phyloP scores from a whole-genome alignment of 2,113 vertebrate genomes.

The Gnathonemus longibarbis region DNA sequence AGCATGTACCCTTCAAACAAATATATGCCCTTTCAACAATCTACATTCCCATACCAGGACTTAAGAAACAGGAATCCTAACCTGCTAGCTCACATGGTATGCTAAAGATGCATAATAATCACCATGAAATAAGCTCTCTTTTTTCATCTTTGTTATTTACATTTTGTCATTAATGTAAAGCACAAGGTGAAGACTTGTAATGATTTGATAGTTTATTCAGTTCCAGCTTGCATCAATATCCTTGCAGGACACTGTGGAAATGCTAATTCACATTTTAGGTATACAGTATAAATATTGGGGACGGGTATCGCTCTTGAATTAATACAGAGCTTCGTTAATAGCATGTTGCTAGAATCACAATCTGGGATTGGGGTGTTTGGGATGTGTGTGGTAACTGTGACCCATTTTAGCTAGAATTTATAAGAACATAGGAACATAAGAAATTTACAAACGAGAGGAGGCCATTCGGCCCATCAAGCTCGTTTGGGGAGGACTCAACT shows the following conservation, averaged over 20 bases:
- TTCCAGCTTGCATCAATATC: neutral
- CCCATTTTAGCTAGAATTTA: no score
- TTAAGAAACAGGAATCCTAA: neutral
- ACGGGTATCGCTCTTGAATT: neutral
- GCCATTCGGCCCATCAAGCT: no score
- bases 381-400: neutral
- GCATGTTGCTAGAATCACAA: neutral
- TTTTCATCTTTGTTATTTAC: neutral
- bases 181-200: neutral
- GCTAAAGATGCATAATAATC: neutral
- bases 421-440: no score
- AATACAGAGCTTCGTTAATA: neutral
- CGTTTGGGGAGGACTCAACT: no score
- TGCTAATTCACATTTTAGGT: neutral
- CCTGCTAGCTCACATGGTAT: neutral
- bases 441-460: no score
- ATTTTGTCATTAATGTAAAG: neutral
- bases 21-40: neutral
- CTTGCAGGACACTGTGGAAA: neutral
- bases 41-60: neutral
- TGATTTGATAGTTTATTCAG: neutral
- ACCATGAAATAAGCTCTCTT: neutral
- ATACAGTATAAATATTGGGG: neutral
- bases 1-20: neutral
- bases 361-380: neutral